Evolutionary conservation across 2,113 vertebrate species (phyloP).

Genomic region (Polypterus bichir): DNA sequence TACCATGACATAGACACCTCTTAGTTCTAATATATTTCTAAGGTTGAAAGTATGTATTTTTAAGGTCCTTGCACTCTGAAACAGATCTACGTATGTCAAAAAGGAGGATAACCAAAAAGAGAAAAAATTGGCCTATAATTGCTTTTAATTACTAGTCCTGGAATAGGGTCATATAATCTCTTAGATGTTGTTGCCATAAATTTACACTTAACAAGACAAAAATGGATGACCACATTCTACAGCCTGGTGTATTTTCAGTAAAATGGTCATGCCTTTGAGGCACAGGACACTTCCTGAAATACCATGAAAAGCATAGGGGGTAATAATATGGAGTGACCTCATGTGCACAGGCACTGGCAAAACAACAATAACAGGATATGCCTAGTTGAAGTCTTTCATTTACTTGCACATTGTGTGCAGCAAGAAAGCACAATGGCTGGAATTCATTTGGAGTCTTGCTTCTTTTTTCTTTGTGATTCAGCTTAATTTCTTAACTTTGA

Average conservation of each 20-base stretch:
- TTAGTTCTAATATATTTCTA: no score
- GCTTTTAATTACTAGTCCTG: background rate
- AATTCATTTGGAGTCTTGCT: no score
- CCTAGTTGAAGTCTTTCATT: conserved; percentile 1
- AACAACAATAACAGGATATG: conserved; percentile 5
- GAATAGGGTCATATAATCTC: background rate
- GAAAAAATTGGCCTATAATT: background rate
- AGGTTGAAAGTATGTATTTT: no score
- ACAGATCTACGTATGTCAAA: conserved; percentile 21
- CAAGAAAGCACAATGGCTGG: no score
- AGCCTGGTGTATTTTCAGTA: background rate
- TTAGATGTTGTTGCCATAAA: background rate
- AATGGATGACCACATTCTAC: background rate
- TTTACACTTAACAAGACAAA: background rate
- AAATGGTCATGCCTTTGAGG: background rate
- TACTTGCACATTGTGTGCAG: background rate
- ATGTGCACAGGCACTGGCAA: background rate
- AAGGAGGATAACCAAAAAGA: conserved; percentile 17
- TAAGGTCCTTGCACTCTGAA: no score
- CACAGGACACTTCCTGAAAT: background rate
- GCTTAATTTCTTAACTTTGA: no score
- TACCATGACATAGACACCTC: no score
- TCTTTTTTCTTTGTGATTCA: no score
- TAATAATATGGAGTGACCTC: conserved; percentile 5
- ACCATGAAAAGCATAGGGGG: background rate